phyloP scores from a whole-genome alignment of 30 jellyfish, hydroid and myxozoan genomes.

The Pelagia noctiluca region DNA sequence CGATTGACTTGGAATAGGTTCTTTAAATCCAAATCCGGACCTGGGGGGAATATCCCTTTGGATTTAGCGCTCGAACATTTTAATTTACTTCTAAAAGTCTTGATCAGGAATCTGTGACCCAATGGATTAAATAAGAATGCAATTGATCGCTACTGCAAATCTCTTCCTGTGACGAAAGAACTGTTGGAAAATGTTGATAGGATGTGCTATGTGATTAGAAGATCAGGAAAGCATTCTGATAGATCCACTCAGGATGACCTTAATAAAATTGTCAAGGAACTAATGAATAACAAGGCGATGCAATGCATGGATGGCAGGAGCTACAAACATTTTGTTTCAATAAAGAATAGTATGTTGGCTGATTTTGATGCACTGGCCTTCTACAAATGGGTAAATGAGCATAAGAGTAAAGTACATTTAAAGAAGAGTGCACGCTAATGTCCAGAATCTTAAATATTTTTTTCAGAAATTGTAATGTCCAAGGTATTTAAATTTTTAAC shows the following conservation, averaged over 20 bases:
- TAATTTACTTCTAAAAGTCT: conserved; percentile 5
- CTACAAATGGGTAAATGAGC: conserved; percentile 24
- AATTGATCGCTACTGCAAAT: conserved; percentile 34
- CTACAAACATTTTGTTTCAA: conserved; percentile 4
- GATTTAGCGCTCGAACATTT: conserved; percentile 42
- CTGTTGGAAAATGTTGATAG: conserved; percentile 29
- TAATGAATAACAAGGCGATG: conserved; percentile 23
- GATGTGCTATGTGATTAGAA: background rate
- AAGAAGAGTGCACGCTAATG: background rate
- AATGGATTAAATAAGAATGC: conserved; percentile 16
- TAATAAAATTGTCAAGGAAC: conserved; percentile 28
- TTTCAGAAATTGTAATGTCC: background rate
- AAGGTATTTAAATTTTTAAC: background rate
- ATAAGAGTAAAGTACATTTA: conserved; percentile 3
- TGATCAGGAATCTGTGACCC: conserved; percentile 29
- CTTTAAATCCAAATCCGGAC: conserved; percentile 13
- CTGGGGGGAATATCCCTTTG: conserved; percentile 53
- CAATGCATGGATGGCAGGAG: conserved; percentile 6
- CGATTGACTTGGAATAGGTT: conserved; percentile 49
- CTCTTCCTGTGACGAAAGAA: conserved; percentile 30
- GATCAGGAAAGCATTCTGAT: conserved; percentile 51
- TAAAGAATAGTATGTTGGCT: conserved; percentile 4
- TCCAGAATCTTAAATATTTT: background rate
- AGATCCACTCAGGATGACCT: conserved; percentile 27
- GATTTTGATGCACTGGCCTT: conserved; percentile 30